A percentile compares a stretch with the other conserved stretches of the same genome.
Evolutionary conservation across 2,797 vertebrate species (phyloP).

Genomic region (Hippopotamyrus pictus): DNA sequence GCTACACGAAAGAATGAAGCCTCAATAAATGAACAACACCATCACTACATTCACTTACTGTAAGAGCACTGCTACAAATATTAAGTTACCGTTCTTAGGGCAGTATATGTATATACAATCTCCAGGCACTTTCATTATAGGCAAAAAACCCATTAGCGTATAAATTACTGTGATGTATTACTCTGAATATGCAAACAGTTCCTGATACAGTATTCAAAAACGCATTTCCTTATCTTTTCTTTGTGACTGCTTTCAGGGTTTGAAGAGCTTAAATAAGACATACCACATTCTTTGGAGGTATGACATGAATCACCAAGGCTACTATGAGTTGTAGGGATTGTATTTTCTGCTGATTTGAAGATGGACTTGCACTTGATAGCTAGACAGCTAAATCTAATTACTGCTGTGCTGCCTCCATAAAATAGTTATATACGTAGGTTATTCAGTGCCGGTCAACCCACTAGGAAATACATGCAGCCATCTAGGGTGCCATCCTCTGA

Average conservation of each 20-base stretch:
- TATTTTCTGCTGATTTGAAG: neutral
- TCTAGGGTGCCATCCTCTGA: neutral
- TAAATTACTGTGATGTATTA: neutral
- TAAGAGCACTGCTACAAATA: neutral
- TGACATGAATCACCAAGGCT: neutral
- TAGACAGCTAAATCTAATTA: neutral
- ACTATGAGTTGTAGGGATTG: neutral
- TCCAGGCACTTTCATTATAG: neutral
- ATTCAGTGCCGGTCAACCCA: neutral
- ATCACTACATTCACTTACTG: neutral
- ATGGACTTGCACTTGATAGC: neutral
- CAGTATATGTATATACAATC: neutral
- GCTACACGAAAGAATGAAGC: neutral
- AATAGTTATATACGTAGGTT: neutral
- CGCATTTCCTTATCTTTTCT: neutral
- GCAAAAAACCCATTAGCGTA: neutral
- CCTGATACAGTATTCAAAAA: neutral
- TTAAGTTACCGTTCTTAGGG: neutral
- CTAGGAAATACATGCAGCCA: neutral
- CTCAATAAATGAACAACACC: neutral
- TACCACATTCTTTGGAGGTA: neutral
- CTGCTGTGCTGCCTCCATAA: neutral
- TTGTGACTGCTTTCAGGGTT: neutral
- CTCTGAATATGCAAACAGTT: neutral
- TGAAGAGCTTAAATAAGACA: neutral